Conservation (phyloP, 2,888 invertebrate species). For the Lasius platythorax region DNA sequence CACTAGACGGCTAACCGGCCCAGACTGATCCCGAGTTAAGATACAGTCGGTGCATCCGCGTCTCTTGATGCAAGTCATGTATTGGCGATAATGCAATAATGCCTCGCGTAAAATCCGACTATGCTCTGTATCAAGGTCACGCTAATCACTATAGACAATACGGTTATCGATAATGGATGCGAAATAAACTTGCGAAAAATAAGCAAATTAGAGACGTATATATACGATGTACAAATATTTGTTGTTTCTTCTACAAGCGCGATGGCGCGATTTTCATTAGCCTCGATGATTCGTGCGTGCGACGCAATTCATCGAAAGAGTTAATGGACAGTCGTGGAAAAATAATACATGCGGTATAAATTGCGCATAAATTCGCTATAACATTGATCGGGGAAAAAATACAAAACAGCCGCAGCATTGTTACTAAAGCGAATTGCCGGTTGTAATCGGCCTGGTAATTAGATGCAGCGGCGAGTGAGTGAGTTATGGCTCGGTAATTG, state of each 20-base stretch:
- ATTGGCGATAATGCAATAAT: slow-evolving; percentile 70
- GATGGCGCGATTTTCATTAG: neutral
- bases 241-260: neutral
- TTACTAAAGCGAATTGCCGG: slow-evolving; percentile 48
- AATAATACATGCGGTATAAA: slow-evolving; percentile 9
- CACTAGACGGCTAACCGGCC: slow-evolving; percentile 74
- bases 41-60: slow-evolving; percentile 75
- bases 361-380: slow-evolving; percentile 16
- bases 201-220: neutral
- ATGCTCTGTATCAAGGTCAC: slow-evolving; percentile 10
- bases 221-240: neutral
- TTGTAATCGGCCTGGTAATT: slow-evolving; percentile 46
- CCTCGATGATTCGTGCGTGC: slow-evolving; percentile 2
- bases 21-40: slow-evolving; percentile 82
- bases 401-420: slow-evolving; percentile 10
- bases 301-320: neutral
- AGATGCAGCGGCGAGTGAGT: slow-evolving; percentile 43
- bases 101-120: slow-evolving; percentile 59
- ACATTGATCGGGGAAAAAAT: slow-evolving; percentile 8
- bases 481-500: slow-evolving; percentile 48
- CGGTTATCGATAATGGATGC: neutral
- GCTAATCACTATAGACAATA: neutral
- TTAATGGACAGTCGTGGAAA: slow-evolving; percentile 1
- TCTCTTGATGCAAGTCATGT: slow-evolving; percentile 69
- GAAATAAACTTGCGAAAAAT: neutral